Evolutionary conservation across 1,140 invertebrate genomes (phyloP).

Genomic region (Ridgeia piscesae): DNA sequence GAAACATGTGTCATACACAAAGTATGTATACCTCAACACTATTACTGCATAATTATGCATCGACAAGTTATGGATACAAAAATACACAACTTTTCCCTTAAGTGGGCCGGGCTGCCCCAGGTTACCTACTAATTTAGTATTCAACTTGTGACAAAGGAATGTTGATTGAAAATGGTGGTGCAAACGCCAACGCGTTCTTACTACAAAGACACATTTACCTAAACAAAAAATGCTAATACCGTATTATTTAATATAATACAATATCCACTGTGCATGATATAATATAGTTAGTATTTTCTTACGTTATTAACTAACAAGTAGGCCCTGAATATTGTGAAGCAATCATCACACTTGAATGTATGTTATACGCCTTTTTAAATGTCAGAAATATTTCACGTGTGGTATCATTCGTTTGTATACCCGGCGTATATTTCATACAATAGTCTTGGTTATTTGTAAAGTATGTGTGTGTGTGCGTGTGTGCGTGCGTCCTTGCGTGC

Average conservation of each 20-base stretch:
- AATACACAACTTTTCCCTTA: too few relatives aligned
- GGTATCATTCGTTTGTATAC: not conserved
- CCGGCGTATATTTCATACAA: not conserved
- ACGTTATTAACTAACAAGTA: not conserved
- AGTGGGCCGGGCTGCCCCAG: too few relatives aligned
- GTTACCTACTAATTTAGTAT: not conserved
- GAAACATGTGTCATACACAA: too few relatives aligned
- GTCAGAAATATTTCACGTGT: not conserved
- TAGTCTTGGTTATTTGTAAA: too few relatives aligned
- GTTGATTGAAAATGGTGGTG: not conserved
- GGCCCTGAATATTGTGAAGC: not conserved
- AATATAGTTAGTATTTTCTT: not conserved
- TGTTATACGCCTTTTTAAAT: not conserved
- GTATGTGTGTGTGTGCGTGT: too few relatives aligned
- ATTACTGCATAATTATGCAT: too few relatives aligned
- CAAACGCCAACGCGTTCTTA: not conserved
- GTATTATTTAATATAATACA: not conserved
- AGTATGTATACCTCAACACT: too few relatives aligned
- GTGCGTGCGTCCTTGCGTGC: too few relatives aligned
- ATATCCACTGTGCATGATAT: not conserved
- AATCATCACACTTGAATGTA: not conserved
- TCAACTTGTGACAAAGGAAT: not conserved
- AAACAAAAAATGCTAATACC: not conserved
- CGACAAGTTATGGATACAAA: too few relatives aligned
- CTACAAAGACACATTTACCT: not conserved